Evolutionary conservation across 2,113 vertebrate species (phyloP).

Genomic region (Antechinus stuartii): DNA sequence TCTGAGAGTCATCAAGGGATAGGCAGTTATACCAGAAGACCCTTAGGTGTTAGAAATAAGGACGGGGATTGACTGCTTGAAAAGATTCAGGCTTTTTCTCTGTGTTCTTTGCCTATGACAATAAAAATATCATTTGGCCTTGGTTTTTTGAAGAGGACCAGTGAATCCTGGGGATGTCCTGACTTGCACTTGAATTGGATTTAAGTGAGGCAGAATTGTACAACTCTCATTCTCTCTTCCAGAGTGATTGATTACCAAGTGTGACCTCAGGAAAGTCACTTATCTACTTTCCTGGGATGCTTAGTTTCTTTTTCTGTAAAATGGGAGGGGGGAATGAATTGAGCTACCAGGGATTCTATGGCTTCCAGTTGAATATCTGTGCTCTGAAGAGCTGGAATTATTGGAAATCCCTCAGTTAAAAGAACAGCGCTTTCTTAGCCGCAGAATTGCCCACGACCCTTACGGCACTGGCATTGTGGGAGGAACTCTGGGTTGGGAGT

Average conservation of each 20-base stretch:
- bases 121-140: not conserved
- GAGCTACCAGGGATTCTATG: not conserved
- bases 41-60: not conserved
- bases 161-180: not conserved
- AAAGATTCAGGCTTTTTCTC: not conserved
- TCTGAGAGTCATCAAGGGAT: not conserved
- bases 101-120: not conserved
- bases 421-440: conserved; percentile 7
- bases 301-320: not conserved
- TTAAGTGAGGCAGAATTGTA: not conserved
- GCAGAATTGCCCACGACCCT: conserved; percentile 1
- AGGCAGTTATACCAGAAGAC: not conserved
- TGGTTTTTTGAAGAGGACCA: not conserved
- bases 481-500: not conserved
- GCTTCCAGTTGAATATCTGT: not conserved
- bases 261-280: not conserved
- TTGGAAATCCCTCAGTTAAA: not conserved
- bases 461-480: not conserved
- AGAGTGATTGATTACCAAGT: not conserved
- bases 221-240: not conserved
- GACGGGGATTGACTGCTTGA: not conserved
- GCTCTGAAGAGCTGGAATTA: not conserved
- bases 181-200: not conserved
- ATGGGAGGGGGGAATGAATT: not conserved
- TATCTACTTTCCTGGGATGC: too few species aligned